Evolutionary conservation across 2,888 invertebrate genomes (phyloP), one percentile per base, ranked within the genome.

Genomic region (Allygus modestus): DNA sequence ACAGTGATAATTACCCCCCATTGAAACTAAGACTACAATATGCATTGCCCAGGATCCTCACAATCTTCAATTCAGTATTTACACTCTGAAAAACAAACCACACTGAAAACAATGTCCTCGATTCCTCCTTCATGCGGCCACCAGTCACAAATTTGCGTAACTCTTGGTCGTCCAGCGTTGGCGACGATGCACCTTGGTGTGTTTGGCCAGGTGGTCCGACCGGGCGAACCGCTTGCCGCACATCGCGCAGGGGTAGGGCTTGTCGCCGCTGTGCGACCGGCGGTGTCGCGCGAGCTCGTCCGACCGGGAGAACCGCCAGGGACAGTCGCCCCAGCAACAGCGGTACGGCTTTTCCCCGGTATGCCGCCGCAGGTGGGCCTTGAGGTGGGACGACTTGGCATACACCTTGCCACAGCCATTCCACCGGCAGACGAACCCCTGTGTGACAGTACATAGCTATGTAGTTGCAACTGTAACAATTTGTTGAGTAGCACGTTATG

Each of bases 161-260:
- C 15, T 28, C 28, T 65, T 65, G 61, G 61, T 23, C 9, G 61
- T 31, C 73, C 73, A 73, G 9, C 83, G 83, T 33, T 91, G 93
- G 85, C 95, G 93, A 73, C 95, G 94, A 90, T 97, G 97, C 9
- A 97, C 96, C 88, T 95, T 97, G 20, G 95, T 94, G 90, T 99
- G 98, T 90, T 98, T 98, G 33, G 97, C 94, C 84, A 98, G 92
- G 90, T 99, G 98, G 90, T 99, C 98, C 37, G 97, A 98, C 33
- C 98, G 93, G 0, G 97, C 96, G 91, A 99, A 99, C 86, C 95
- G 93, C 91, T 98, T 98, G 77, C 94, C 93, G 90, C 98, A 99
- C 88, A 96, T 93, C 84, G 93, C 93, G 90, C 98, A 99, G 85
- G 95, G 94, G 91, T 98, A 98, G 0, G 98, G 98, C 90, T 98